Evolutionary conservation across 2,113 vertebrate species (phyloP).

Genomic region (Lichenostomus cassidix): DNA sequence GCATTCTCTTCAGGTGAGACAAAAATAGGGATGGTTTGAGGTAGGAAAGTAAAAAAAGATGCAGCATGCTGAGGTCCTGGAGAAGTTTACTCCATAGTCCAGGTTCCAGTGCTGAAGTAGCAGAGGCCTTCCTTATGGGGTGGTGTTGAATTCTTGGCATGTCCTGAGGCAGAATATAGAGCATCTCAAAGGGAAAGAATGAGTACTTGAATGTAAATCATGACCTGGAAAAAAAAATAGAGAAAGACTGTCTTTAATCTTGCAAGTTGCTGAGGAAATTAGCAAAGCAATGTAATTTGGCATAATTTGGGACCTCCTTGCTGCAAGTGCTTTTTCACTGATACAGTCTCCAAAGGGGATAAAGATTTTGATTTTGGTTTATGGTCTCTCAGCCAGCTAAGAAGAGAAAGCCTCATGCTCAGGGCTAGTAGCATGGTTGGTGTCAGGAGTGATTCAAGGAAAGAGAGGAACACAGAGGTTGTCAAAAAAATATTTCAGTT

Average conservation of each 20-base stretch:
- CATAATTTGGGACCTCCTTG: neutral
- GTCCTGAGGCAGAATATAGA: neutral
- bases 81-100: neutral
- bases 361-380: neutral
- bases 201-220: neutral
- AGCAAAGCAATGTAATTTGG: neutral
- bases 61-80: neutral
- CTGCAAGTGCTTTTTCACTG: fast-evolving
- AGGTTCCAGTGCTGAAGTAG: neutral
- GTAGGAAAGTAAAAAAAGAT: neutral
- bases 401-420: neutral
- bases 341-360: neutral
- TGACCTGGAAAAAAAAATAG: neutral
- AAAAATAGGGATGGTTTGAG: neutral
- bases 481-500: neutral
- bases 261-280: neutral
- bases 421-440: neutral
- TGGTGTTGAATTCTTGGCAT: neutral
- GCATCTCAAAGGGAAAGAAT: neutral
- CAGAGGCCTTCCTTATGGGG: neutral
- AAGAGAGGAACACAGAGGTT: neutral
- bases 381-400: neutral
- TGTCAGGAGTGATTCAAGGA: neutral
- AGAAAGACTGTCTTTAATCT: neutral
- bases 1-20: neutral